Percentiles rank a stretch among this genome's conserved stretches.
phyloP scores from a whole-genome alignment of 2,888 invertebrate genomes.

The Eupithecia subfuscata region DNA sequence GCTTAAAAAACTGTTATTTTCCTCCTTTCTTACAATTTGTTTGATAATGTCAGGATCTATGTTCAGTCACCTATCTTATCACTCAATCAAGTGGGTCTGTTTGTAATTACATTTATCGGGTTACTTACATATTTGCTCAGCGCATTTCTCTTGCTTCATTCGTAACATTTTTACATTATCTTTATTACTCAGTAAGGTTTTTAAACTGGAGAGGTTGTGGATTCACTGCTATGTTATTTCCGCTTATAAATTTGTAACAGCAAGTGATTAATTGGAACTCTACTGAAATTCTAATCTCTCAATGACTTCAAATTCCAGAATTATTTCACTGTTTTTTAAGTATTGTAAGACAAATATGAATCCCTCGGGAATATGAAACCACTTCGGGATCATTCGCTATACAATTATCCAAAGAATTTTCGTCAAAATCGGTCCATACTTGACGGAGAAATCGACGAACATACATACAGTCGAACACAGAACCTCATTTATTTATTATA shows the following conservation, averaged over 20 bases:
- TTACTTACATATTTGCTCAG: conserved; percentile 50
- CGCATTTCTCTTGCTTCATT: conserved; percentile 46
- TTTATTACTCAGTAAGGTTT: conserved; percentile 12
- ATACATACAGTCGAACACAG: too few relatives aligned
- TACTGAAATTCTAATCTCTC: too few relatives aligned
- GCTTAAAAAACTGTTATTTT: too few relatives aligned
- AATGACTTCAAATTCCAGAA: too few relatives aligned
- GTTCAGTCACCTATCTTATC: conserved; percentile 51
- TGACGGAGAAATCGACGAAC: too few relatives aligned
- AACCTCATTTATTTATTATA: too few relatives aligned
- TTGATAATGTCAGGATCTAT: background rate
- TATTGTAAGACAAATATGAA: too few relatives aligned
- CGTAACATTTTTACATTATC: conserved; percentile 36
- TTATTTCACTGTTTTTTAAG: too few relatives aligned
- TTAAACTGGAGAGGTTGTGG: background rate
- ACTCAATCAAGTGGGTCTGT: conserved; percentile 49
- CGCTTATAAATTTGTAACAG: background rate
- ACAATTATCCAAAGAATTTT: too few relatives aligned
- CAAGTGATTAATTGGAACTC: background rate
- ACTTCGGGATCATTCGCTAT: too few relatives aligned
- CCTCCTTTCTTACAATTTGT: background rate
- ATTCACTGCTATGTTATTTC: background rate
- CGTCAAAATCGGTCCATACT: too few relatives aligned
- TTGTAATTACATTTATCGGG: conserved; percentile 47
- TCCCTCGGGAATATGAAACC: too few relatives aligned